These are phyloP conservation scores for Epizoanthus illoricatus DNA, from an alignment of 92 coral and sea anemone genomes.

Conservation along the genomic window DNA sequence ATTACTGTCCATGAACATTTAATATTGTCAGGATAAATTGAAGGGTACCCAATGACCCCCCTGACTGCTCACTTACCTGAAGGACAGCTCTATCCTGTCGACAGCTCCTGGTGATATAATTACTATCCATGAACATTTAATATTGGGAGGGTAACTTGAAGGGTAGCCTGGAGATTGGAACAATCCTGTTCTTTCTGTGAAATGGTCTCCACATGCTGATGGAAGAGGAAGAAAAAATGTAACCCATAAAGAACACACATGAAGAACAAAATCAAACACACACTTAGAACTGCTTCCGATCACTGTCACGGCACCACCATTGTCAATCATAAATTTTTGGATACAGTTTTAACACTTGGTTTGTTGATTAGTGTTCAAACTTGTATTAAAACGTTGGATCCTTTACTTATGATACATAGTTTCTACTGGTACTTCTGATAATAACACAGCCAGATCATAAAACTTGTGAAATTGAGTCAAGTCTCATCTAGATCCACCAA, in stretches of 20 bases:
- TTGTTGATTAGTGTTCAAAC: too few species aligned
- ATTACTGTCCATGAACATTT: constrained; percentile 9
- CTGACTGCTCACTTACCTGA: constrained; percentile 49
- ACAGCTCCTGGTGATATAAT: constrained; percentile 30
- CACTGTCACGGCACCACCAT: too few species aligned
- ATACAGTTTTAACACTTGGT: too few species aligned
- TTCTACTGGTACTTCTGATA: too few species aligned
- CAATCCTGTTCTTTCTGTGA: constrained; percentile 50
- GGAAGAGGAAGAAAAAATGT: not conserved
- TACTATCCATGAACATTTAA: constrained; percentile 65
- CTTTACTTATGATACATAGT: too few species aligned
- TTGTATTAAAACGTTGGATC: too few species aligned
- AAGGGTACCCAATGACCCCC: not conserved
- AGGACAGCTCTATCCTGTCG: constrained; percentile 50
- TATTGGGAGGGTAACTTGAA: constrained; percentile 46
- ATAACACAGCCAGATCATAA: too few species aligned
- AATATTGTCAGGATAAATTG: constrained; percentile 47
- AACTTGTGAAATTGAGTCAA: too few species aligned
- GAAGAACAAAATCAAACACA: not conserved
- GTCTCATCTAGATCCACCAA: too few species aligned
- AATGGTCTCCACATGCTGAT: constrained; percentile 51
- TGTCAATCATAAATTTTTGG: too few species aligned
- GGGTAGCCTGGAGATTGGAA: constrained; percentile 71
- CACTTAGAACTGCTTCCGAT: too few species aligned
- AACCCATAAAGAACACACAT: not conserved